Evolutionary conservation across 2,888 invertebrate genomes (phyloP).

Genomic region (Lasioglossum malachurum): DNA sequence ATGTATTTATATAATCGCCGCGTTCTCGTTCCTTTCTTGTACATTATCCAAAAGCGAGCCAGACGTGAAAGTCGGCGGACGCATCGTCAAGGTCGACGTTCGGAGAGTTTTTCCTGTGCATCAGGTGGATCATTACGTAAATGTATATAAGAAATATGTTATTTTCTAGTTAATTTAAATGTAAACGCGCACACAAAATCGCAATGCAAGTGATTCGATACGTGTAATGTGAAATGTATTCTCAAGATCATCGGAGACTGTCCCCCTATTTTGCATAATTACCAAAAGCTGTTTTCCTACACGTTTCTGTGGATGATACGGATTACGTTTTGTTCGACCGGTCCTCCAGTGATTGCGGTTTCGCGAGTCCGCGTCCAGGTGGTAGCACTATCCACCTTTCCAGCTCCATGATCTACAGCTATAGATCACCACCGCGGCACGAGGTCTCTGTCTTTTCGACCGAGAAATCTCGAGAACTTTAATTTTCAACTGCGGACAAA

Average conservation of each 20-base stretch:
- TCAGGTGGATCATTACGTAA: background rate
- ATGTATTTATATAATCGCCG: background rate
- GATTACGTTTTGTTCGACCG: background rate
- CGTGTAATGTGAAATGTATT: too few species aligned
- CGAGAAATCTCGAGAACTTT: background rate
- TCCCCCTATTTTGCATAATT: background rate
- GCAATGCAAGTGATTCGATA: background rate
- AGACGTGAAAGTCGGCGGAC: background rate
- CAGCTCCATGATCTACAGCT: background rate
- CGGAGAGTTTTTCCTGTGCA: background rate
- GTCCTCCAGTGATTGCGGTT: background rate
- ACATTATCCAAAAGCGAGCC: background rate
- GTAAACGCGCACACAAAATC: background rate
- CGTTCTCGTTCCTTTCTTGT: background rate
- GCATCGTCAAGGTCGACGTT: background rate
- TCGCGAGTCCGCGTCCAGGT: slow-evolving; percentile 7
- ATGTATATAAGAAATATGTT: background rate
- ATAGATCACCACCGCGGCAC: background rate
- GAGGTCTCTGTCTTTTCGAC: slow-evolving; percentile 35
- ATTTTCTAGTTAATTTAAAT: background rate
- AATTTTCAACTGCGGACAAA: background rate
- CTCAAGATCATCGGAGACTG: background rate
- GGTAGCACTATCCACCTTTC: slow-evolving; percentile 42
- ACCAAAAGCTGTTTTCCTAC: background rate
- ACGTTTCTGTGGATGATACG: background rate